A percentile compares a stretch with the other conserved stretches of the same genome.
These are phyloP conservation scores for Odontamblyopus rebecca DNA, from an alignment of 2,797 vertebrate species.

Conservation along the genomic window DNA sequence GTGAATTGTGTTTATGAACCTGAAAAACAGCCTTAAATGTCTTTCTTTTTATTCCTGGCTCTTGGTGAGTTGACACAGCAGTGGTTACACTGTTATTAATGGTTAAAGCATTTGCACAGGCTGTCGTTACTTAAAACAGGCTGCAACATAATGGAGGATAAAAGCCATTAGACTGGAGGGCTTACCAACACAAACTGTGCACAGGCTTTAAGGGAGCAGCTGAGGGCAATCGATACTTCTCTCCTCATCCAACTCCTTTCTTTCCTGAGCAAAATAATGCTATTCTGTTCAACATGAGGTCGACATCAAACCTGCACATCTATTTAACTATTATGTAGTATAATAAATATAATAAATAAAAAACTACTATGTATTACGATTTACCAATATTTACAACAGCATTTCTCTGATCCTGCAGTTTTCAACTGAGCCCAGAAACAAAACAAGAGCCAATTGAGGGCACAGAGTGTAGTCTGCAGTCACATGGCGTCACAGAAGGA, in stretches of 20 bases:
- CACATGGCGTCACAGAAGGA: slow-evolving; percentile 46
- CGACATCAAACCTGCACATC: slow-evolving; percentile 26
- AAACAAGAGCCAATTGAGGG: slow-evolving; percentile 14
- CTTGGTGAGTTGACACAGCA: slow-evolving; percentile 55
- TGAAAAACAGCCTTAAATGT: slow-evolving; percentile 20
- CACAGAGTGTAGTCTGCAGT: slow-evolving; percentile 41
- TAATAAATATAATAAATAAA: too few relatives aligned
- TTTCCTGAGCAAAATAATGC: slow-evolving; percentile 41
- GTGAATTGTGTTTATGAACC: slow-evolving; percentile 7
- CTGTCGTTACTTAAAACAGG: slow-evolving; percentile 80
- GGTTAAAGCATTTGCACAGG: slow-evolving; percentile 73
- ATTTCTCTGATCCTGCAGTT: slow-evolving; percentile 10
- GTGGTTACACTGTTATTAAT: slow-evolving; percentile 69
- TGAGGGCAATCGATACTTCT: slow-evolving; percentile 68
- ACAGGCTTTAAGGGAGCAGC: slow-evolving; percentile 53
- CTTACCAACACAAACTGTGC: slow-evolving; percentile 66
- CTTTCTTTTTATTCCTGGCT: slow-evolving; percentile 33
- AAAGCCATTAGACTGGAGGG: slow-evolving; percentile 71
- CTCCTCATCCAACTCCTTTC: slow-evolving; percentile 29
- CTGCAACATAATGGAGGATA: slow-evolving; percentile 74
- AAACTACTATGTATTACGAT: slow-evolving; percentile 13
- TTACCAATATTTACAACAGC: slow-evolving; percentile 7
- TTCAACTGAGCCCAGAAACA: slow-evolving; percentile 15
- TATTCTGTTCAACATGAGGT: slow-evolving; percentile 45
- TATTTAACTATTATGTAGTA: neutral